Conservation (phyloP, 2,113 vertebrate genomes). For the Channa argus region DNA sequence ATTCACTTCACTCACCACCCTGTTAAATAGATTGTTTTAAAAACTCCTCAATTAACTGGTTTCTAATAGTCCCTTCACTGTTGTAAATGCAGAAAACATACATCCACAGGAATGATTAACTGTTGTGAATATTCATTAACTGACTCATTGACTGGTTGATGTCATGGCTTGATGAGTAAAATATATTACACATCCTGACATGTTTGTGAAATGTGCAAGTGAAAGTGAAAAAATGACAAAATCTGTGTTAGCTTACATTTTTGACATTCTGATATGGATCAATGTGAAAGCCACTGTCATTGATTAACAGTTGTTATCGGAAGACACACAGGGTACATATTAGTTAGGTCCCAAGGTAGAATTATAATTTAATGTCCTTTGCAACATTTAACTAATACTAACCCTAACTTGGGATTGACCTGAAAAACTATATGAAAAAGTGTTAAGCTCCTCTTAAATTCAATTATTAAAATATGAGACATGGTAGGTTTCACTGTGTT, state of each 20-base stretch:
- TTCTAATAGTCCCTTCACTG: conserved; percentile 46
- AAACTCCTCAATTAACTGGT: conserved; percentile 40
- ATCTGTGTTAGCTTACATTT: conserved; percentile 72
- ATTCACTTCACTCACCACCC: conserved; percentile 24
- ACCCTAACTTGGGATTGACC: conserved; percentile 53
- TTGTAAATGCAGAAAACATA: conserved; percentile 69
- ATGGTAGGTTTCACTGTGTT: conserved; percentile 73
- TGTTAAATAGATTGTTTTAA: conserved; percentile 54
- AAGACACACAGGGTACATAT: conserved; percentile 73
- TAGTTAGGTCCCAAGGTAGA: conserved; percentile 71
- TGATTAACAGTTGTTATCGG: conserved; percentile 50
- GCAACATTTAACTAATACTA: conserved; percentile 57
- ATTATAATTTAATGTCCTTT: conserved; percentile 45
- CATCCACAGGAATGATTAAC: conserved; percentile 60
- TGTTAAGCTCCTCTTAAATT: conserved; percentile 49
- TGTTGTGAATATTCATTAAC: conserved; percentile 73
- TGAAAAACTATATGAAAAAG: conserved; percentile 39
- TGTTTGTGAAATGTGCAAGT: conserved; percentile 78
- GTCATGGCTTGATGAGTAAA: conserved; percentile 66
- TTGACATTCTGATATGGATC: conserved; percentile 63
- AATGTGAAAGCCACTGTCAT: conserved; percentile 52
- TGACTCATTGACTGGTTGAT: conserved; percentile 66
- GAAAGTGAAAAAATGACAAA: conserved; percentile 56
- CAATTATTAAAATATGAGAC: conserved; percentile 48
- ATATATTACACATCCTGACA: conserved; percentile 65